phyloP scores from a whole-genome alignment of 2,888 invertebrate genomes.

The Philereme vetulata region DNA sequence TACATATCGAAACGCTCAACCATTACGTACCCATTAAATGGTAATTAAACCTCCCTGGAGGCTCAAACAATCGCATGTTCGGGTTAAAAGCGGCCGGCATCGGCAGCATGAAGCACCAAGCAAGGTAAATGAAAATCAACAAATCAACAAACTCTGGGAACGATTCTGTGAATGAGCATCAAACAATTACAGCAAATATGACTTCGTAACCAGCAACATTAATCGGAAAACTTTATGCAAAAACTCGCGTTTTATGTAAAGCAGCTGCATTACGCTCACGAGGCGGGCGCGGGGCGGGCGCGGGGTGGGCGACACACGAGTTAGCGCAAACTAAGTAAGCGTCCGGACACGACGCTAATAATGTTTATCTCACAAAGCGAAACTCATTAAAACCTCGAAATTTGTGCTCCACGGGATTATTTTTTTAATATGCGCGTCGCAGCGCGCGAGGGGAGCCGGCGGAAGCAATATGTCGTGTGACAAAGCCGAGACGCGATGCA shows the following conservation, averaged over 20 bases:
- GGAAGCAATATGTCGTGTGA: slow-evolving; percentile 47
- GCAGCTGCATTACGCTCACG: slow-evolving; percentile 2
- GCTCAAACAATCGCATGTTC: not conserved
- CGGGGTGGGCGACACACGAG: not conserved
- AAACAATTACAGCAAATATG: slow-evolving; percentile 26
- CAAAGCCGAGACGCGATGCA: slow-evolving; percentile 33
- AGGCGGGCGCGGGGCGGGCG: not conserved
- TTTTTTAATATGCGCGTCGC: slow-evolving; percentile 40
- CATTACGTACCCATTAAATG: too few relatives aligned
- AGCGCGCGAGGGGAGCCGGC: slow-evolving; percentile 20
- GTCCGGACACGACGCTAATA: slow-evolving; percentile 43
- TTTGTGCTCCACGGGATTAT: slow-evolving; percentile 28
- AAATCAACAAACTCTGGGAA: slow-evolving; percentile 24
- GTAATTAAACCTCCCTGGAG: too few relatives aligned
- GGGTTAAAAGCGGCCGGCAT: slow-evolving; percentile 7
- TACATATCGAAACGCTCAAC: too few relatives aligned
- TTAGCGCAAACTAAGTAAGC: slow-evolving; percentile 11
- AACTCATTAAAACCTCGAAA: slow-evolving; percentile 56
- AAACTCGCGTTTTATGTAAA: slow-evolving; percentile 23
- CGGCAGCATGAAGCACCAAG: slow-evolving; percentile 16
- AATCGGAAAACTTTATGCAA: slow-evolving; percentile 27
- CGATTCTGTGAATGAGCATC: slow-evolving; percentile 13
- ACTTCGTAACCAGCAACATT: slow-evolving; percentile 21
- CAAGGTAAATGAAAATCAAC: slow-evolving; percentile 27
- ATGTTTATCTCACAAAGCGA: slow-evolving; percentile 54